Base-by-base conservation (phyloP, 1,140 invertebrate genomes). In the Drosophila navojoa region DNA sequence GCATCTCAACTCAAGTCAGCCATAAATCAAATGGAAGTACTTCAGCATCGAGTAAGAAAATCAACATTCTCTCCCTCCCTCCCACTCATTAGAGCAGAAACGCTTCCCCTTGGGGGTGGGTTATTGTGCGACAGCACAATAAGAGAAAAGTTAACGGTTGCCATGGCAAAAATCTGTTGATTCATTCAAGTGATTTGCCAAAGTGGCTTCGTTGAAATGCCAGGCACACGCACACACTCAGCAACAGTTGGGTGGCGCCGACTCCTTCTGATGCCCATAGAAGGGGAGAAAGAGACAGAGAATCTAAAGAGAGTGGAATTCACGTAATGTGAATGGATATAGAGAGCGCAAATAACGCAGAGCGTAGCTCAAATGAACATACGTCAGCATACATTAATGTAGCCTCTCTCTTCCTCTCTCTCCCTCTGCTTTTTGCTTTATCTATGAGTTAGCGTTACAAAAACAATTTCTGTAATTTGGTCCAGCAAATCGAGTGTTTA, bases 121-220 rank as follows among this genome's bases (percentile, higher is more conserved):
- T 29, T 16, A 15, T 29, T 29, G 35, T 29, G 40, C 29, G 45
- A 45, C 44, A 71, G 1, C 68, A 72, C 75, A 86, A 71, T 81
- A 53, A 73, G 69, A 50, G 78, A 59, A 64, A 63, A 59, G 58
- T 66, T 58, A 59, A n/a, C 47, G 60, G 68, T 79, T 49, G 76
- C 59, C 66, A 90, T 81, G 62, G 78, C 77, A 76, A 72, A 85
- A 90, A 90, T 90, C 79, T 90, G 87, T 90, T 90, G 87, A 90
- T 79, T 90, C 87, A 90, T 76, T 77, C 86, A 90, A 90, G 81
- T 90, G 79, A 90, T 90, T 90, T 90, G 64, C 81, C 77, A 90
- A 90, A 90, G 87, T 90, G 81, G 87, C 87, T 86, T 90, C 82
- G 87, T 90, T 87, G 60, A 89, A 86, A 90, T 85, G 87, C 85